Percentiles rank a stretch among this genome's conserved stretches.
Conservation (phyloP, 2,113 vertebrate genomes). For the Antennarius striatus region DNA sequence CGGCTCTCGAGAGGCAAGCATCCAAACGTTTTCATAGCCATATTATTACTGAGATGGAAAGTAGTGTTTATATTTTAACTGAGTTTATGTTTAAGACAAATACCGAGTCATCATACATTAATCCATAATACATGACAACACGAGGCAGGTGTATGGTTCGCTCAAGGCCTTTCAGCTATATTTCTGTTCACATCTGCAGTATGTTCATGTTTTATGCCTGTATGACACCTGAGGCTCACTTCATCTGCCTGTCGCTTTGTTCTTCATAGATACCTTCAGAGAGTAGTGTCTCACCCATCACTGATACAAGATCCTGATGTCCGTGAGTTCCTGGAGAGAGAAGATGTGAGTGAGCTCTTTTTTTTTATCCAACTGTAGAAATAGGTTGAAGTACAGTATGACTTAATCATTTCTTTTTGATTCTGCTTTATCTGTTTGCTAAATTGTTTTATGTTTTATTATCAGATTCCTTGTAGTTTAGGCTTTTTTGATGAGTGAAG, state of each 20-base stretch:
- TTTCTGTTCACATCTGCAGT: background rate
- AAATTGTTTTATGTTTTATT: too few relatives aligned
- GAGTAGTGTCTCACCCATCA: conserved; percentile 88
- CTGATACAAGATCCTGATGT: conserved; percentile 94
- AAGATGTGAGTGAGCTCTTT: conserved; percentile 81
- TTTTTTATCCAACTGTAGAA: background rate
- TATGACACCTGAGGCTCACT: background rate
- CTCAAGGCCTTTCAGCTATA: background rate
- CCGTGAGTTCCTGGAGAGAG: conserved; percentile 93
- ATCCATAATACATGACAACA: too few relatives aligned
- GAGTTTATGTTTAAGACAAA: too few relatives aligned
- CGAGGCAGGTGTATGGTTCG: too few relatives aligned
- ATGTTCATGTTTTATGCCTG: background rate
- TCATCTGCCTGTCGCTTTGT: background rate
- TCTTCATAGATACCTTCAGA: conserved; percentile 87
- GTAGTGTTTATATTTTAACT: too few relatives aligned
- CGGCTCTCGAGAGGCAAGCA: conserved; percentile 90
- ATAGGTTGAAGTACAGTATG: background rate
- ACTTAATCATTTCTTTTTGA: background rate
- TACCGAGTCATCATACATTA: too few relatives aligned
- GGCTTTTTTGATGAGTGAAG: background rate
- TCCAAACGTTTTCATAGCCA: background rate
- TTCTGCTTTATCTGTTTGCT: too few relatives aligned
- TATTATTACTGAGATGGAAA: background rate
- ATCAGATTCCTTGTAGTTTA: too few relatives aligned